These are phyloP conservation scores for Megalonaias nervosa DNA, from an alignment of 1,140 invertebrate species.

Conservation along the genomic window DNA sequence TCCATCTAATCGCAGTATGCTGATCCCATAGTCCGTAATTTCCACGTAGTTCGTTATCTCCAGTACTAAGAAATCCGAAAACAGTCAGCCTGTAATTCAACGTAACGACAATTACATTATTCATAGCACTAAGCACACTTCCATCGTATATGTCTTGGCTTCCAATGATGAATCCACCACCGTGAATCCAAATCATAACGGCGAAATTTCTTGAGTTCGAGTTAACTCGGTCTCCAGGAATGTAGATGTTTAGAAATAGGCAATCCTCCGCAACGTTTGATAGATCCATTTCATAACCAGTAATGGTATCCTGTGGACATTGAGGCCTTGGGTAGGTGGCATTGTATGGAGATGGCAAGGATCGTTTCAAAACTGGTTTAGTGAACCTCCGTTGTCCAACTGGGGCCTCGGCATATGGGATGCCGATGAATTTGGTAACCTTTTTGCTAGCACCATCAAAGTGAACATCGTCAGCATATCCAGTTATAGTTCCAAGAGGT, in stretches of 20 bases:
- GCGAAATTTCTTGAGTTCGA: slow-evolving; percentile 5
- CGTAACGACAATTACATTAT: slow-evolving; percentile 47
- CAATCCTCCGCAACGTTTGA: slow-evolving; percentile 52
- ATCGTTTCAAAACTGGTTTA: slow-evolving; percentile 81
- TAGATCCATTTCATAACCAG: slow-evolving; percentile 47
- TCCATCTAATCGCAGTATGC: slow-evolving; percentile 76
- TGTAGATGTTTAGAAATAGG: slow-evolving; percentile 53
- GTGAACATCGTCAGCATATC: neutral
- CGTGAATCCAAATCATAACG: slow-evolving; percentile 52
- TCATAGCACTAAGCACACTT: slow-evolving; percentile 8
- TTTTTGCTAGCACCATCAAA: slow-evolving; percentile 72
- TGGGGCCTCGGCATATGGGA: slow-evolving; percentile 93
- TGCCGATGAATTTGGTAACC: slow-evolving; percentile 91
- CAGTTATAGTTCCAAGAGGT: slow-evolving; percentile 10
- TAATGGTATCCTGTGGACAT: slow-evolving; percentile 88
- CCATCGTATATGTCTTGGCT: slow-evolving; percentile 24
- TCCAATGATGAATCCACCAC: slow-evolving; percentile 39
- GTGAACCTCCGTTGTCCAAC: slow-evolving; percentile 88
- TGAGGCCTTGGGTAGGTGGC: slow-evolving; percentile 84
- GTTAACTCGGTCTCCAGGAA: slow-evolving; percentile 79
- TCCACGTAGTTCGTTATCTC: slow-evolving; percentile 29
- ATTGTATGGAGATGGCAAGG: slow-evolving; percentile 82
- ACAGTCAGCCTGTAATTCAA: slow-evolving; percentile 46
- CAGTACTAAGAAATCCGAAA: slow-evolving; percentile 45
- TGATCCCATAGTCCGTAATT: slow-evolving; percentile 78